These are phyloP conservation scores for Macropodus opercularis DNA, from an alignment of 2,797 vertebrate genomes.

Conservation along the genomic window DNA sequence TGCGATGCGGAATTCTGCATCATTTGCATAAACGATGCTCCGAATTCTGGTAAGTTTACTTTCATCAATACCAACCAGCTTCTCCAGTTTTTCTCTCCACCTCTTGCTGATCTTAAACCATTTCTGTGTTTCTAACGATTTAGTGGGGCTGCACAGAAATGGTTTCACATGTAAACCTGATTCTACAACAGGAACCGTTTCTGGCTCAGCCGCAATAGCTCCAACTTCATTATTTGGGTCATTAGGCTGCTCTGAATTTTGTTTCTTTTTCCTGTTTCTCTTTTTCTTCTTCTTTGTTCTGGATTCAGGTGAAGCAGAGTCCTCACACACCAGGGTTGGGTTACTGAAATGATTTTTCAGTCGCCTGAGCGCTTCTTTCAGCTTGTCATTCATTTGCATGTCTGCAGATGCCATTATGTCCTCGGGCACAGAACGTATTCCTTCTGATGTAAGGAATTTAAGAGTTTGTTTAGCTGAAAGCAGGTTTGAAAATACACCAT, in stretches of 20 bases:
- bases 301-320: neutral
- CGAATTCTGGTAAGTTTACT: conserved; percentile 28
- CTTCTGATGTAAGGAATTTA: conserved; percentile 30
- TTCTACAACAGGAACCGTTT: conserved; percentile 17
- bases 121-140: neutral
- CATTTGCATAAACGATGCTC: conserved; percentile 51
- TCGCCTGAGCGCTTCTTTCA: conserved; percentile 57
- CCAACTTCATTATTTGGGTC: neutral
- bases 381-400: conserved; percentile 35
- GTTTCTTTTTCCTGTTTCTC: conserved; percentile 6
- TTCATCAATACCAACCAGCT: conserved; percentile 25
- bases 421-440: conserved; percentile 56
- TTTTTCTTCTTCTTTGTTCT: conserved; percentile 40
- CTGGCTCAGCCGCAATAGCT: neutral
- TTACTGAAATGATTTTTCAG: conserved; percentile 30
- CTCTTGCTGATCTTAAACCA: conserved; percentile 49
- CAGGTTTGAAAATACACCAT: conserved; percentile 49
- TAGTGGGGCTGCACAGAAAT: accelerated
- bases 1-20: conserved; percentile 62
- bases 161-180: conserved; percentile 20
- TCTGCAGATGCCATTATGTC: conserved; percentile 45
- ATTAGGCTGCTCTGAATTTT: conserved; percentile 1
- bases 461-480: conserved; percentile 14
- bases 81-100: conserved; percentile 61
- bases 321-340: neutral